Evolutionary conservation across 2,797 vertebrate species (phyloP), one percentile per base, ranked within the genome.

Genomic region (Lagorchestes hirsutus): DNA sequence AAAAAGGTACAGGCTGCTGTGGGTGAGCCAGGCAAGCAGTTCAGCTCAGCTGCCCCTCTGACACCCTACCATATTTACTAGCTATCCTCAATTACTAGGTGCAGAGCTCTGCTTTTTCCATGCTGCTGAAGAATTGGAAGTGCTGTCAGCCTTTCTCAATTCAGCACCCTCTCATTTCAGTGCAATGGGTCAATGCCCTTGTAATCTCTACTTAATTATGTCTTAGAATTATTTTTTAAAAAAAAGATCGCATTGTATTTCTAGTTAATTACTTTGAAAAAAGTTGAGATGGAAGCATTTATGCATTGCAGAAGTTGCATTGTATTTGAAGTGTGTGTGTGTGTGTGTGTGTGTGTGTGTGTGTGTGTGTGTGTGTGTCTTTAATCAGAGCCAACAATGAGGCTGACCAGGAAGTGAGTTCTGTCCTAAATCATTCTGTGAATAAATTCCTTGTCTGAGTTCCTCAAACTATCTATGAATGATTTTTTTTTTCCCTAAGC

Each of bases 381-480:
- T 4, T 90, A 97, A 92, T 46, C 34, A 95, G 57, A 55, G 0
- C 96, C 96, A 96, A 9, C 8, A 96, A 28, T 93, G 46, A 93
- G 67, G 55, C 40, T 97, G 3, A 54, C 94, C 28, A 95, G 91
- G 91, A 92, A 93, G 74, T 93, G 5, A 55, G 91, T 93, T 95
- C 74, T 94, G 11, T 87, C 62, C 46, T 93, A 94, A 97, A 94
- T 97, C 94, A 96, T 62, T 90, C 54, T 67, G 18, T 34, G 40
- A 31, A 90, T 94, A 92, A 11, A 59, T 96, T 96, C 50, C 96
- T 97, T 92, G 27, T 62, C 90, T 95, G 96, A 93, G 93, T 16
- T 96, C 93, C 40, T 74, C 93, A 96, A 1, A 13, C 10, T 93
- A 5, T 5, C 10, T 92, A 5, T 5, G 82, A 96, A 54, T 1